Conservation (phyloP, 2,797 vertebrate species). For the Eupleurogrammus muticus region DNA sequence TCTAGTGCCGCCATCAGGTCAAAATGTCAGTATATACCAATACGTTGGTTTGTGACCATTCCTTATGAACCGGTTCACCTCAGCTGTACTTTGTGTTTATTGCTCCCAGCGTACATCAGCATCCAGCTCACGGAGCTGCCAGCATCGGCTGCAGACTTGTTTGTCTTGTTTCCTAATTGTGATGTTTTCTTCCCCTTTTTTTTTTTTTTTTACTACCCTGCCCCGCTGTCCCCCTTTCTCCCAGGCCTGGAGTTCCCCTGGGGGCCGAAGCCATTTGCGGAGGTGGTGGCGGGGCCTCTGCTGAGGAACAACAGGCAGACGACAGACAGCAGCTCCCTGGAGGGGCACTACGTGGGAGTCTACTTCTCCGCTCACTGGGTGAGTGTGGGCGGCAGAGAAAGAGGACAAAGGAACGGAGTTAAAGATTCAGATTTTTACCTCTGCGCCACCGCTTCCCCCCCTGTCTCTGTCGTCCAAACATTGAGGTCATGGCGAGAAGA, state of each 20-base stretch:
- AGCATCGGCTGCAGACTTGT: conserved; percentile 6
- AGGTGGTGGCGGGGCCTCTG: conserved; percentile 95
- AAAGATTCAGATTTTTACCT: not conserved
- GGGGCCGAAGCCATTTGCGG: conserved; percentile 97
- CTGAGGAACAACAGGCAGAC: conserved; percentile 92
- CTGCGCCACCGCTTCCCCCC: too few relatives aligned
- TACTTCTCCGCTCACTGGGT: conserved; percentile 99
- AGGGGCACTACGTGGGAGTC: conserved; percentile 95
- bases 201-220: conserved; percentile 1
- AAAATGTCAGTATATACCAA: not conserved
- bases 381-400: conserved; percentile 70
- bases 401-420: conserved; percentile 39
- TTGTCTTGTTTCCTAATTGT: not conserved
- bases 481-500: conserved; percentile 19
- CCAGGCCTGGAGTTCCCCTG: conserved; percentile 98
- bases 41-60: not conserved
- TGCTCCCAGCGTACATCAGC: not conserved
- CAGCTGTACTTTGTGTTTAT: not conserved
- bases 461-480: conserved; percentile 40
- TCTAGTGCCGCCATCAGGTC: not conserved
- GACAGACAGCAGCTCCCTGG: conserved; percentile 91
- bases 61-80: too few relatives aligned
- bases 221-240: conserved; percentile 30
- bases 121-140: conserved; percentile 18
- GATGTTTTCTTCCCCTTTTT: not conserved